Conservation (phyloP, 2,113 vertebrate species). For the Stegastes partitus region DNA sequence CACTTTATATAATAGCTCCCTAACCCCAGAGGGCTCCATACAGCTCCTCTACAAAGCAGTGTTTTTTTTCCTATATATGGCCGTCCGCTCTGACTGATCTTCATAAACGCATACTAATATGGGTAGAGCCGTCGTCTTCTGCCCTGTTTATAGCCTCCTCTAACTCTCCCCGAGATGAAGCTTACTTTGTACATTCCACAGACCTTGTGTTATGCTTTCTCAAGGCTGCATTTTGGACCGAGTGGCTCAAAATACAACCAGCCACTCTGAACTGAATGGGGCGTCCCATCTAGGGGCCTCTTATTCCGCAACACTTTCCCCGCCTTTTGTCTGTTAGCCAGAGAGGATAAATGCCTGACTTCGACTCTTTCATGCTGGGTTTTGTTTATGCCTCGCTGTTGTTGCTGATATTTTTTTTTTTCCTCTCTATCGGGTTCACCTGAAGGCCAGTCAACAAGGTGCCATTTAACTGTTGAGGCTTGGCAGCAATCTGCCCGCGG, state of each 20-base stretch:
- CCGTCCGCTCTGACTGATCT: constrained; percentile 37
- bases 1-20: constrained; percentile 18
- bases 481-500: constrained; percentile 31
- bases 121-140: constrained; percentile 40
- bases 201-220: constrained; percentile 68
- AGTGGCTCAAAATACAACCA: constrained; percentile 50
- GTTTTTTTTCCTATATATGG: constrained; percentile 74
- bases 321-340: constrained; percentile 1
- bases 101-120: constrained; percentile 72
- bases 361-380: constrained; percentile 7
- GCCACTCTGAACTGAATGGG: constrained; percentile 25
- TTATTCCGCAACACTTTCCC: constrained; percentile 29
- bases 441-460: constrained; percentile 50
- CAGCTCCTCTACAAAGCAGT: neutral
- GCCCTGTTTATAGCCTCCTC: constrained; percentile 70
- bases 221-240: constrained; percentile 38
- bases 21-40: neutral
- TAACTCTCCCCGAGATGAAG: constrained; percentile 37
- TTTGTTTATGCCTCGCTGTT: constrained; percentile 51
- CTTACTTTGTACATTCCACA: constrained; percentile 70
- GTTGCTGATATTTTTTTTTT: constrained; percentile 16
- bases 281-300: constrained; percentile 24
- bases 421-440: constrained; percentile 38
- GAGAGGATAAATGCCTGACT: constrained; percentile 25
- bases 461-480: constrained; percentile 43